Percentiles rank a stretch among this genome's conserved stretches.
Conservation (phyloP, 2,888 invertebrate species). For the Cosmopolites sordidus region DNA sequence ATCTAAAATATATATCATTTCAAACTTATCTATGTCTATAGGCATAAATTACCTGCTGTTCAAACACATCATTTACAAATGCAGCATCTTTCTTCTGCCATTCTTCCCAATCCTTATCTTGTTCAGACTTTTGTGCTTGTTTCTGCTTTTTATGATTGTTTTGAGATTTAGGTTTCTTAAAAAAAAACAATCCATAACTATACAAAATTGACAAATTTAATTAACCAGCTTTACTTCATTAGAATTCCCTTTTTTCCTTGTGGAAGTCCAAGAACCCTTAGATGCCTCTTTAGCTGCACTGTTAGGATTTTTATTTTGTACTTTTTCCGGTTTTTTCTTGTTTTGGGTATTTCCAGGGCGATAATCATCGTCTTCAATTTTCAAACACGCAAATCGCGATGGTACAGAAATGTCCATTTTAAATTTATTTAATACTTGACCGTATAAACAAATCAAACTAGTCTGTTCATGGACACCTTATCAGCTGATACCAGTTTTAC, state of each 20-base stretch:
- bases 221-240: constrained; percentile 7
- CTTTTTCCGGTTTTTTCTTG: constrained; percentile 37
- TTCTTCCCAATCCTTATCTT: constrained; percentile 65
- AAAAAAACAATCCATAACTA: no score
- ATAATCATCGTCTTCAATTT: constrained; percentile 68
- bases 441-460: no score
- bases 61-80: constrained; percentile 59
- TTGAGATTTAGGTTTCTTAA: constrained; percentile 18
- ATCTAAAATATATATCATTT: constrained; percentile 31
- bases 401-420: constrained; percentile 57
- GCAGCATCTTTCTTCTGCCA: constrained; percentile 70
- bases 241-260: constrained; percentile 4
- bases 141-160: constrained; percentile 41
- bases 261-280: constrained; percentile 10
- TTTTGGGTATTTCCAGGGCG: constrained; percentile 47
- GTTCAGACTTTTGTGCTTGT: constrained; percentile 52
- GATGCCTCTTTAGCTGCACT: constrained; percentile 14
- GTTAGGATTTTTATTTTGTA: constrained; percentile 21
- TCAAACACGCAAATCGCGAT: constrained; percentile 70
- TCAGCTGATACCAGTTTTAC: no score
- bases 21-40: background rate
- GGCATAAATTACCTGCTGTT: constrained; percentile 44
- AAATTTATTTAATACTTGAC: no score
- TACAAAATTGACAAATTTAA: background rate
- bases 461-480: no score